Evolutionary conservation across 1,140 invertebrate species (phyloP).

Genomic region (Hetaerina americana): DNA sequence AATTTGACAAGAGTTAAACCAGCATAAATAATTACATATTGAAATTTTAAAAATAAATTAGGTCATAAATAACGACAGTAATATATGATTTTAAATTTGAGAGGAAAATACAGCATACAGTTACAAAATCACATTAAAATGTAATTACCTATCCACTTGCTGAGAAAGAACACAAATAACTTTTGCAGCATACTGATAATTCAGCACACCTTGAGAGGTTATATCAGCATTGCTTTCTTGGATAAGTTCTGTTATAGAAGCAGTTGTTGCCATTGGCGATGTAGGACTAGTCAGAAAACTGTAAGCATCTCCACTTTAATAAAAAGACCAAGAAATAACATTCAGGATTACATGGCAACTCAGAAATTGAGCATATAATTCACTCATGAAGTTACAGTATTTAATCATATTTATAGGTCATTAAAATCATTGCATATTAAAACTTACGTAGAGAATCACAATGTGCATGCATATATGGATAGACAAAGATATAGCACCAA

Average conservation of each 20-base stretch:
- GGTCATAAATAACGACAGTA: too few relatives aligned
- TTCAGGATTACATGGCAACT: neutral
- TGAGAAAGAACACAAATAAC: conserved; percentile 76
- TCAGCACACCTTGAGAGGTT: conserved; percentile 55
- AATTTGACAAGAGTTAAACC: too few relatives aligned
- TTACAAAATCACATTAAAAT: neutral
- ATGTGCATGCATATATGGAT: too few relatives aligned
- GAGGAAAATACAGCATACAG: neutral
- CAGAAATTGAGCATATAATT: neutral
- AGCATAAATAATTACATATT: too few relatives aligned
- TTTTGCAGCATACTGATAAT: conserved; percentile 66
- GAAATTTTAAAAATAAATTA: too few relatives aligned
- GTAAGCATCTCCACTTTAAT: conserved; percentile 60
- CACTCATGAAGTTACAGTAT: too few relatives aligned
- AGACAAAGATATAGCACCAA: too few relatives aligned
- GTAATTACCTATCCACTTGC: conserved; percentile 54
- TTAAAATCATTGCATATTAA: too few relatives aligned
- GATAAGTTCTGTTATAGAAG: conserved; percentile 47
- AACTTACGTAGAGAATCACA: too few relatives aligned
- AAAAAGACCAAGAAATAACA: conserved; percentile 8
- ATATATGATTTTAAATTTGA: too few relatives aligned
- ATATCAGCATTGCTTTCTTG: conserved; percentile 45
- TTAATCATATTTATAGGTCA: too few relatives aligned
- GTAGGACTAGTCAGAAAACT: conserved; percentile 60
- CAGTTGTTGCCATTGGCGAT: conserved; percentile 32